These are phyloP conservation scores for Zaprionus tsacasi DNA, from an alignment of 1,140 invertebrate species.

Conservation along the genomic window DNA sequence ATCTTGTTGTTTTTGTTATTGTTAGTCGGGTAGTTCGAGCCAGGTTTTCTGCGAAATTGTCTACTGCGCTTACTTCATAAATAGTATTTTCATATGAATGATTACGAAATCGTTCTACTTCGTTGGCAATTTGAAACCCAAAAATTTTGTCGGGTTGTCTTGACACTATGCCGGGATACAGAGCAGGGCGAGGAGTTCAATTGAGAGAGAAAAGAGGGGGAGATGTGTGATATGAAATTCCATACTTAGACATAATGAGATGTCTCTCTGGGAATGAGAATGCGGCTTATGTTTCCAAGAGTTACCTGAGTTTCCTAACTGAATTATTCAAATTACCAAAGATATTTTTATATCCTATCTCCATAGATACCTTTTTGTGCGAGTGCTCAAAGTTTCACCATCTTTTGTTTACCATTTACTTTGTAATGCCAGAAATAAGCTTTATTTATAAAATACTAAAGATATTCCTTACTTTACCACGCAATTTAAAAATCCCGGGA, in stretches of 20 bases:
- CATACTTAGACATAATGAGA: background rate
- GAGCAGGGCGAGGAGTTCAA: background rate
- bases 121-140: conserved; percentile 6
- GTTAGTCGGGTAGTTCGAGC: conserved; percentile 25
- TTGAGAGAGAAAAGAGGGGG: background rate
- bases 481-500: no score
- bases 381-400: no score
- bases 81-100: conserved; percentile 63
- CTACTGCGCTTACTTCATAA: conserved; percentile 48
- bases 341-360: no score
- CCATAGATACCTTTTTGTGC: no score
- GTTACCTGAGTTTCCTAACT: background rate
- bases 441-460: background rate
- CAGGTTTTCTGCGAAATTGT: conserved; percentile 62
- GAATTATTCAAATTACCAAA: no score
- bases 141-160: background rate
- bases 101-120: conserved; percentile 28
- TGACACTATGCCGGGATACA: background rate
- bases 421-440: background rate
- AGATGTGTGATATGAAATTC: conserved; percentile 1
- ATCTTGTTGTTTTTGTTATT: conserved; percentile 38
- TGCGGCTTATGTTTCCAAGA: background rate
- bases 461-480: no score
- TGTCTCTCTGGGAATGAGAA: background rate
- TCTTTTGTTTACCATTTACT: no score